phyloP scores from a whole-genome alignment of 37 sponge, comb jelly and placozoan species.

The Cladorhizidae sp. region DNA sequence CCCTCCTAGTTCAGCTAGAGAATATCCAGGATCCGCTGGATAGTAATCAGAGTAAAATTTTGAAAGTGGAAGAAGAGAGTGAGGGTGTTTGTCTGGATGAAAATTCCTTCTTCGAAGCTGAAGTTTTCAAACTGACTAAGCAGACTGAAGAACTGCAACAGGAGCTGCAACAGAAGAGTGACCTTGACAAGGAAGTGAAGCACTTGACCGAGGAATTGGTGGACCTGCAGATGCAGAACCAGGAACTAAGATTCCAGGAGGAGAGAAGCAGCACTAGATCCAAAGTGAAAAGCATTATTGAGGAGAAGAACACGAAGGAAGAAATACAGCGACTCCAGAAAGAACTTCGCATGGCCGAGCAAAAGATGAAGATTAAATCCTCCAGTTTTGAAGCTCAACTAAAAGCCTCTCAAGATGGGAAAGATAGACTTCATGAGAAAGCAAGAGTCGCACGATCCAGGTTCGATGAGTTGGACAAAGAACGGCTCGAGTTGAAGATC shows the following conservation, averaged over 20 bases:
- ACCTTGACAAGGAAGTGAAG: conserved; percentile 16
- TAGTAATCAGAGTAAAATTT: background rate
- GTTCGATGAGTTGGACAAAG: conserved; percentile 46
- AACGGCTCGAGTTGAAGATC: conserved; percentile 43
- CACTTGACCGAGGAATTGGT: conserved; percentile 28
- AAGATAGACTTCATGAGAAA: conserved; percentile 42
- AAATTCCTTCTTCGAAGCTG: conserved; percentile 21
- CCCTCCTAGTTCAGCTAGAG: conserved; percentile 12
- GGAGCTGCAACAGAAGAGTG: background rate
- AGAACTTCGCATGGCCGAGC: conserved; percentile 20
- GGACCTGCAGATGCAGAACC: conserved; percentile 14
- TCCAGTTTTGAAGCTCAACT: conserved; percentile 45
- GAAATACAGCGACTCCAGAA: conserved; percentile 38
- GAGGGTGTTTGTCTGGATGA: conserved; percentile 39
- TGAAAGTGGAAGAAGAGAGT: conserved; percentile 9
- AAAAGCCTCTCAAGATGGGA: conserved; percentile 31
- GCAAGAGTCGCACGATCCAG: conserved; percentile 18
- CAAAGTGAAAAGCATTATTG: conserved; percentile 13
- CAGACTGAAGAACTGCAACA: conserved; percentile 17
- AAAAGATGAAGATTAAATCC: conserved; percentile 21
- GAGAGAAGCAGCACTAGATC: conserved; percentile 24
- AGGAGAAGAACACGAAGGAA: conserved; percentile 23
- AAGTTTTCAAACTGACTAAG: conserved; percentile 32
- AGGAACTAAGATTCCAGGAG: conserved; percentile 29
- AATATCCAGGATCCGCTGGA: background rate